A percentile compares a stretch with the other conserved stretches of the same genome.
phyloP scores from a whole-genome alignment of 2,113 vertebrate genomes.

The Anolis sagrei region DNA sequence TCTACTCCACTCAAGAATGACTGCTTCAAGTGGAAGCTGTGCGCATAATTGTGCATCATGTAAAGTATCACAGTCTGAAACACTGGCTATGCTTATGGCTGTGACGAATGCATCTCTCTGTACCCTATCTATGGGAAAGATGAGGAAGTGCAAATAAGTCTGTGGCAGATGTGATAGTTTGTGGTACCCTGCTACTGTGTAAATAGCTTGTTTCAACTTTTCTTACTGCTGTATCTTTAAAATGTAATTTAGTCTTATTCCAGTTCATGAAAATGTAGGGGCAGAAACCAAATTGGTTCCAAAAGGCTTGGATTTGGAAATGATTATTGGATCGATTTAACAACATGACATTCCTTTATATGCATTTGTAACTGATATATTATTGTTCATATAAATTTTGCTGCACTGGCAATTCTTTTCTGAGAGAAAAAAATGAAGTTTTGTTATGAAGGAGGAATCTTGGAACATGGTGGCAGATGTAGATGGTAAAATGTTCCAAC shows the following conservation, averaged over 20 bases:
- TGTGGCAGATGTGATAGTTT: background rate
- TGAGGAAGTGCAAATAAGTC: background rate
- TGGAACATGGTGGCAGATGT: slow-evolving; percentile 32
- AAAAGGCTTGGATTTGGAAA: slow-evolving; percentile 40
- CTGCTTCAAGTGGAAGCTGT: slow-evolving; percentile 33
- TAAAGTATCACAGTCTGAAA: background rate
- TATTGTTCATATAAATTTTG: slow-evolving; percentile 50
- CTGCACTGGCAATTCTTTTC: slow-evolving; percentile 50
- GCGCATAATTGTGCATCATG: slow-evolving; percentile 33
- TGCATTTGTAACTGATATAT: slow-evolving; percentile 50
- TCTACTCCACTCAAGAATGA: slow-evolving; percentile 7
- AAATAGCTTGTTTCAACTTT: slow-evolving; percentile 35
- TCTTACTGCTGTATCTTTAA: slow-evolving; percentile 62
- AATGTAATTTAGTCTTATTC: slow-evolving; percentile 25
- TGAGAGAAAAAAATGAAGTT: slow-evolving; percentile 55
- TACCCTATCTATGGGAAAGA: slow-evolving; percentile 30
- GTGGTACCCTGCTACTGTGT: slow-evolving; percentile 42
- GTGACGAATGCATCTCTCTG: slow-evolving; percentile 12
- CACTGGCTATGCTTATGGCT: slow-evolving; percentile 33
- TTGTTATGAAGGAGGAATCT: slow-evolving; percentile 61
- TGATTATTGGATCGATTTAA: slow-evolving; percentile 39
- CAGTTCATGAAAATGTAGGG: slow-evolving; percentile 7
- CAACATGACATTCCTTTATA: slow-evolving; percentile 58
- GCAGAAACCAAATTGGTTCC: slow-evolving; percentile 40
- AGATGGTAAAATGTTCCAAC: slow-evolving; percentile 47